Evolutionary conservation across 2,888 invertebrate genomes (phyloP).

Genomic region (Noctua janthina): DNA sequence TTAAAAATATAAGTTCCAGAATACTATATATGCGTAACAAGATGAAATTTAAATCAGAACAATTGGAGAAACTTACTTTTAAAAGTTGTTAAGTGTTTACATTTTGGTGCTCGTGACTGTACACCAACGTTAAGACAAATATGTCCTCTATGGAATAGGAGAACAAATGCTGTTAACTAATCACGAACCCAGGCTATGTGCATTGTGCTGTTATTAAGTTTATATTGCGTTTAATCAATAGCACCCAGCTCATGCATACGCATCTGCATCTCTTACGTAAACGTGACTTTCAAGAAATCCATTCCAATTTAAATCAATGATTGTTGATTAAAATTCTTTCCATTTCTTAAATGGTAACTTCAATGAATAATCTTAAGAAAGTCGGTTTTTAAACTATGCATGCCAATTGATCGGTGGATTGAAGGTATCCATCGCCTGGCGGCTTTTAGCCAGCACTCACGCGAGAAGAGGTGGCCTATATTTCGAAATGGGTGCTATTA

Average conservation of each 20-base stretch:
- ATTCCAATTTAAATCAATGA: neutral
- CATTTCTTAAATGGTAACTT: neutral
- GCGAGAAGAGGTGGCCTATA: conserved; percentile 44
- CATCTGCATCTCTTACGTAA: neutral
- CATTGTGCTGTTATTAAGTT: neutral
- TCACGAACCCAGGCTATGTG: neutral
- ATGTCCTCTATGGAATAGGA: neutral
- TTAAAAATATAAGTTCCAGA: too few species aligned
- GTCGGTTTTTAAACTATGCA: neutral
- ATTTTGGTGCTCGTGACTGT: too few species aligned
- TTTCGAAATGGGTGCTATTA: conserved; percentile 49
- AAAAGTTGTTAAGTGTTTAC: too few species aligned
- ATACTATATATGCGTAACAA: too few species aligned
- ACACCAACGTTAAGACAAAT: neutral
- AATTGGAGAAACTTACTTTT: too few species aligned
- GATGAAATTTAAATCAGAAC: too few species aligned
- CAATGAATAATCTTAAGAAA: neutral
- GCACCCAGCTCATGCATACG: neutral
- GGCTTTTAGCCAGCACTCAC: conserved; percentile 31
- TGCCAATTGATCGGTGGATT: conserved; percentile 18
- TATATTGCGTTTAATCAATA: neutral
- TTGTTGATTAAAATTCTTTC: neutral
- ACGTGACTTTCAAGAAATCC: neutral
- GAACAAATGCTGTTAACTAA: neutral
- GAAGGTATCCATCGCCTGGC: conserved; percentile 16